Conservation (phyloP, 1,140 invertebrate genomes). For the Drosophila mauritiana region DNA sequence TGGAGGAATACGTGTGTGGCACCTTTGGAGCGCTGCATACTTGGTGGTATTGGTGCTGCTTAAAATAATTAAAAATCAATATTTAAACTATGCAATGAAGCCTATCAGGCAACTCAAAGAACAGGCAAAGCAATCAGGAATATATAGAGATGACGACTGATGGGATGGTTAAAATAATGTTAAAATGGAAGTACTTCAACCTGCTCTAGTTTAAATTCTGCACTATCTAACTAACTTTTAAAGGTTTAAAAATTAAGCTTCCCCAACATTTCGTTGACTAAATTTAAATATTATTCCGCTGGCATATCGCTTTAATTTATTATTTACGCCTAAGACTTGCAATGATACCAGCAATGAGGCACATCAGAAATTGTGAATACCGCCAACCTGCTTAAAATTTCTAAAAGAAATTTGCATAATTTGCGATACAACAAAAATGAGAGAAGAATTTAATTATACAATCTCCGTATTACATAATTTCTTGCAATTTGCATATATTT, state of each 20-base stretch:
- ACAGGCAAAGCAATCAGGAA: slow-evolving; percentile 9
- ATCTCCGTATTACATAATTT: slow-evolving; percentile 56
- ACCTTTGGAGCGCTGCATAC: slow-evolving; percentile 62
- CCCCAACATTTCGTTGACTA: too few relatives aligned
- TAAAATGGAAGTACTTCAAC: neutral
- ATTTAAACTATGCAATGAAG: slow-evolving; percentile 69
- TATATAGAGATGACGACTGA: neutral
- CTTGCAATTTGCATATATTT: slow-evolving; percentile 72
- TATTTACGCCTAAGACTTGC: slow-evolving; percentile 30
- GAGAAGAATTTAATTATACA: slow-evolving; percentile 65
- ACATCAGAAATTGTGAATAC: slow-evolving; percentile 7
- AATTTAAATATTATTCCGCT: slow-evolving; percentile 28
- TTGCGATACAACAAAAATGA: slow-evolving; percentile 44
- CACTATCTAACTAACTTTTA: too few relatives aligned
- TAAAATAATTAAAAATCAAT: slow-evolving; percentile 84
- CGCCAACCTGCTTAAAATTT: slow-evolving; percentile 24
- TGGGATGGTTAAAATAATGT: neutral
- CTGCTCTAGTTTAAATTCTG: too few relatives aligned
- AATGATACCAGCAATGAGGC: neutral
- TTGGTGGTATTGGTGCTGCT: slow-evolving; percentile 70
- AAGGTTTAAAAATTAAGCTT: too few relatives aligned
- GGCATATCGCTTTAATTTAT: slow-evolving; percentile 33
- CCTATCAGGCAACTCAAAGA: slow-evolving; percentile 22
- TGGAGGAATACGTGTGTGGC: slow-evolving; percentile 14
- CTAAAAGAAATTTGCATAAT: slow-evolving; percentile 63